Conservation (phyloP, 2,888 invertebrate species). For the Pocota personata region DNA sequence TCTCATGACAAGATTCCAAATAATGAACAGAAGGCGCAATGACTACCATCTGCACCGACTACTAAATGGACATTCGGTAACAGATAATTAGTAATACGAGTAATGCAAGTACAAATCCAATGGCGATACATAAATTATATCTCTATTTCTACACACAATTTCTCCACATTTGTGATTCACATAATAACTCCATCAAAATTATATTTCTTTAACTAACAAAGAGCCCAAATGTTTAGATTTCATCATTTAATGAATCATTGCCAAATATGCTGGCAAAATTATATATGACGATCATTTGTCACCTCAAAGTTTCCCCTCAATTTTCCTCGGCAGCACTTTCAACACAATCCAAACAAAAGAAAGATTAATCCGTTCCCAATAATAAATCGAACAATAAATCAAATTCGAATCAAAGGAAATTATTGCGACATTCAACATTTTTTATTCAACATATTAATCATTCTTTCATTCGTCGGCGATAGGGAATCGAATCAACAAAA, state of each 20-base stretch:
- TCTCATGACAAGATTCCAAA: too few species aligned
- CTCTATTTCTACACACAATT: background rate
- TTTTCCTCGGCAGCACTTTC: constrained; percentile 8
- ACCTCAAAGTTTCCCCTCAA: constrained; percentile 5
- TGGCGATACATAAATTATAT: background rate
- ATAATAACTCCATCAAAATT: background rate
- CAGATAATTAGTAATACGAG: too few species aligned
- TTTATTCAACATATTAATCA: constrained; percentile 57
- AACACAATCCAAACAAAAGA: constrained; percentile 49
- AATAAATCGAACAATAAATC: constrained; percentile 65
- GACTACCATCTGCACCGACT: too few species aligned
- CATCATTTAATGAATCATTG: constrained; percentile 36
- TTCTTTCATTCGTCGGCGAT: background rate
- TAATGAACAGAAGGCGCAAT: too few species aligned
- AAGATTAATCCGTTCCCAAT: constrained; percentile 56
- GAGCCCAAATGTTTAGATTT: constrained; percentile 1
- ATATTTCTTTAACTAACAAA: constrained; percentile 16
- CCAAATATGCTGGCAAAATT: constrained; percentile 20
- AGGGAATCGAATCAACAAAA: constrained; percentile 16
- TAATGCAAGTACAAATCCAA: too few species aligned
- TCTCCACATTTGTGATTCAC: background rate
- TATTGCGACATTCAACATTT: constrained; percentile 58
- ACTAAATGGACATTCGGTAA: too few species aligned
- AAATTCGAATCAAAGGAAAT: constrained; percentile 58
- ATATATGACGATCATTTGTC: constrained; percentile 31